Evolutionary conservation across 2,797 vertebrate genomes (phyloP), one percentile per base, ranked within the genome.

Genomic region (Chrysocyon brachyurus): DNA sequence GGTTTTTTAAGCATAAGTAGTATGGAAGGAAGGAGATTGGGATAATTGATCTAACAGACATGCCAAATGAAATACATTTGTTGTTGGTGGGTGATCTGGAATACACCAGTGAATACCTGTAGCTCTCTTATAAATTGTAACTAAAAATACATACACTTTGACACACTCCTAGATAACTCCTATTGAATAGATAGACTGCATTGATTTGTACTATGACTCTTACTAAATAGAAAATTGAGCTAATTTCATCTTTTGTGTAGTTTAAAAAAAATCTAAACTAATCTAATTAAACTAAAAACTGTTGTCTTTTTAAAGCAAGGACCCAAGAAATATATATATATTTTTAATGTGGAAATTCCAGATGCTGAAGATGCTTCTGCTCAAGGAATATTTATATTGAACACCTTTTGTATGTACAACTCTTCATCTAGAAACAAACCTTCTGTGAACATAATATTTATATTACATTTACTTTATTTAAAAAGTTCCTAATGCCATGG

Each of bases 41-140:
- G 97, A 98, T 98, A 98, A 97, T 97, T 98, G 98, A 98, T 97
- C 97, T 95, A 97, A 97, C 95, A 94, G 93, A 95, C 89, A 97
- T 96, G 98, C 96, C 97, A 98, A 98, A 97, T 97, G 97, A 98
- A 98, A 98, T 98, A 98, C 73, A 93, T 97, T 97, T 98, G 97
- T 97, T 96, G 84, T 91, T 92, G 89, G 95, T n/a, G 57, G 97
- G 98, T 97, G 98, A 98, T 98, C 97, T 96, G 97, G 96, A 97
- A 87, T 92, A 97, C 93, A 97, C 98, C 97, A 98, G 97, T 95
- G 97, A 98, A 98, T 96, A 95, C 70, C 79, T 97, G 97, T 88
- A 97, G 90, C 92, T 89, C 84, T 97, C 94, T 98, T 98, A 66
- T 91, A 97, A 84, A 54, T 96, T 97, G 88, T 96, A 95, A 97